Evolutionary conservation across 2,888 invertebrate species (phyloP).

Genomic region (Drosophila tanythrix): DNA sequence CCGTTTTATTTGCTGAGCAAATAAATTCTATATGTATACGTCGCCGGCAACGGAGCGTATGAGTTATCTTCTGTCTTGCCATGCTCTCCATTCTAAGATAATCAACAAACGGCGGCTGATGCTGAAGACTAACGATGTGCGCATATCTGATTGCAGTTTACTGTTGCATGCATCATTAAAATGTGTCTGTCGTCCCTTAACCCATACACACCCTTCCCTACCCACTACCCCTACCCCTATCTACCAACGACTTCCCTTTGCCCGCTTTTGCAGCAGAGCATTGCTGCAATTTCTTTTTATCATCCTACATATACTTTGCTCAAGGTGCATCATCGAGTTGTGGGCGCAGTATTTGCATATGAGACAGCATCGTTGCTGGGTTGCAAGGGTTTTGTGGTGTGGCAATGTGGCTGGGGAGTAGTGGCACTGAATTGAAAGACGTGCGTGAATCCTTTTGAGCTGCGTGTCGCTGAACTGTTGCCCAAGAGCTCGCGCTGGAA

Average conservation of each 20-base stretch:
- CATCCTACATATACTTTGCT: conserved; percentile 69
- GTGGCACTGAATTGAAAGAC: conserved; percentile 64
- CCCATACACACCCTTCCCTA: conserved; percentile 7
- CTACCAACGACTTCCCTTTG: conserved; percentile 16
- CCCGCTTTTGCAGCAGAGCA: conserved; percentile 21
- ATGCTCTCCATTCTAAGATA: conserved; percentile 74
- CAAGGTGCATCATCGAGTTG: conserved; percentile 71
- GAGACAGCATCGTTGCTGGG: conserved; percentile 33
- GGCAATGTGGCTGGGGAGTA: not conserved
- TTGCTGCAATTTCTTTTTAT: conserved; percentile 75
- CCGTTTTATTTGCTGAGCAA: conserved; percentile 80
- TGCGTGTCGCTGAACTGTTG: conserved; percentile 71
- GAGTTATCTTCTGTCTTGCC: conserved; percentile 80
- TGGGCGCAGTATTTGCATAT: conserved; percentile 71
- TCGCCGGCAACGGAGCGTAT: conserved; percentile 67
- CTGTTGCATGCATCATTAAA: conserved; percentile 83
- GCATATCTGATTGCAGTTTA: conserved; percentile 79
- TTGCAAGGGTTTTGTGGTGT: not conserved
- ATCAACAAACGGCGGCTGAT: conserved; percentile 75
- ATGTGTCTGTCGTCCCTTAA: conserved; percentile 73
- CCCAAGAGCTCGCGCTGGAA: conserved; percentile 5
- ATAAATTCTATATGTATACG: conserved; percentile 67
- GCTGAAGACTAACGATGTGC: conserved; percentile 80
- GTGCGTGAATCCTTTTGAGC: conserved; percentile 58
- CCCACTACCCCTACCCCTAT: conserved; percentile 10